Conservation (phyloP, 2,797 vertebrate species). For the Ceryle rudis region DNA sequence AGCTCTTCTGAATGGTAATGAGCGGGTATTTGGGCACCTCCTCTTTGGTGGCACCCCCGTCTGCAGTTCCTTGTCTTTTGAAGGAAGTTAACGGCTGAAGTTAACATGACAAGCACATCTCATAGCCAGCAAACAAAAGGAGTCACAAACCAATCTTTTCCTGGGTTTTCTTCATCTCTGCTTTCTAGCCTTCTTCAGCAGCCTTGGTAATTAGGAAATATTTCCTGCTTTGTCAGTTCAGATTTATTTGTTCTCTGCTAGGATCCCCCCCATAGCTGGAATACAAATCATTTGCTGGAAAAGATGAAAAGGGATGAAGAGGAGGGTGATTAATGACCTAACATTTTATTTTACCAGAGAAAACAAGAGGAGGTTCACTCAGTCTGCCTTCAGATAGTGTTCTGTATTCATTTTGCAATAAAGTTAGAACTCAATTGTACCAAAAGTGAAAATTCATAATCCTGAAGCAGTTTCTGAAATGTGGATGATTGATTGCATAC, state of each 20-base stretch:
- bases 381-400: conserved; percentile 68
- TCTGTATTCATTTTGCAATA: conserved; percentile 72
- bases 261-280: background rate
- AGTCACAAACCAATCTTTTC: background rate
- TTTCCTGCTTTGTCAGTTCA: conserved; percentile 64
- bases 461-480: conserved; percentile 70
- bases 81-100: background rate
- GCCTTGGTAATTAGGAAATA: conserved; percentile 51
- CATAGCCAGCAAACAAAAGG: background rate
- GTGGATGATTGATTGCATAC: conserved; percentile 64
- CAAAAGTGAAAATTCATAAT: conserved; percentile 71
- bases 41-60: background rate
- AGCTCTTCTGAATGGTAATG: background rate
- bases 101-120: background rate
- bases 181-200: background rate
- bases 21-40: background rate
- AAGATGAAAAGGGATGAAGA: conserved; percentile 48
- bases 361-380: conserved; percentile 50
- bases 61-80: background rate
- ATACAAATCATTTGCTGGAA: conserved; percentile 28
- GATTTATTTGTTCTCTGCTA: conserved; percentile 57
- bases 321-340: conserved; percentile 72
- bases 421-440: conserved; percentile 65
- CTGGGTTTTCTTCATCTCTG: background rate
- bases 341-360: conserved; percentile 58